Conservation (phyloP, 1,140 invertebrate genomes). For the Mactra quadrangularis region DNA sequence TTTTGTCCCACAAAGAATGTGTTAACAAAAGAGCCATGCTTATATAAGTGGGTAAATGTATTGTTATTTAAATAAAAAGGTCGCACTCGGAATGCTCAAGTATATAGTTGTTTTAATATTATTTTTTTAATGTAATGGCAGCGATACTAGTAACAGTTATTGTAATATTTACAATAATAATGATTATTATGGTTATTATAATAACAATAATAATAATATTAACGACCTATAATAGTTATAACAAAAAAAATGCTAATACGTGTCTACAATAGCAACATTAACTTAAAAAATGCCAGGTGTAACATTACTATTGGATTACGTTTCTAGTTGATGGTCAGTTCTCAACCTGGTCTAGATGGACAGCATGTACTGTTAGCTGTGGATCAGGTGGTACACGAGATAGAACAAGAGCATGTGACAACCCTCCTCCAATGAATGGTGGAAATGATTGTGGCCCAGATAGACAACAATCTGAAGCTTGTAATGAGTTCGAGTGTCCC, state of each 20-base stretch:
- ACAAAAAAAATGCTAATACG: too few relatives aligned
- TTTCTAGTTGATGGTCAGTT: not conserved
- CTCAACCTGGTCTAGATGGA: not conserved
- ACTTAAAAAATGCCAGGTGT: too few relatives aligned
- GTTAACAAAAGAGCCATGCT: not conserved
- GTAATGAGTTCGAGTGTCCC: not conserved
- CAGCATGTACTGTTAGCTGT: not conserved
- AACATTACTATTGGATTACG: too few relatives aligned
- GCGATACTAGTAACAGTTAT: too few relatives aligned
- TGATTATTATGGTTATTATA: too few relatives aligned
- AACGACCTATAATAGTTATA: too few relatives aligned
- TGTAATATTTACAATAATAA: too few relatives aligned
- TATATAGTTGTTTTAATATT: too few relatives aligned
- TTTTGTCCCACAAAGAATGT: too few relatives aligned
- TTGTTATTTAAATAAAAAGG: too few relatives aligned
- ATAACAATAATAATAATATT: conserved; percentile 7
- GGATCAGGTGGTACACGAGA: not conserved
- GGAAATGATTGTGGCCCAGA: not conserved
- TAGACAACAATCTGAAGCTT: not conserved
- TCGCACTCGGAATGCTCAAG: conserved; percentile 67
- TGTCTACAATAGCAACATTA: too few relatives aligned
- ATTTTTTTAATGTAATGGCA: too few relatives aligned
- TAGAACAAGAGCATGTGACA: conserved; percentile 2
- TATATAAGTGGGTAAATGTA: not conserved
- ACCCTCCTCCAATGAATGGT: not conserved